Base-by-base conservation (phyloP, 1,140 invertebrate species). In the Brachionus calyciflorus region DNA sequence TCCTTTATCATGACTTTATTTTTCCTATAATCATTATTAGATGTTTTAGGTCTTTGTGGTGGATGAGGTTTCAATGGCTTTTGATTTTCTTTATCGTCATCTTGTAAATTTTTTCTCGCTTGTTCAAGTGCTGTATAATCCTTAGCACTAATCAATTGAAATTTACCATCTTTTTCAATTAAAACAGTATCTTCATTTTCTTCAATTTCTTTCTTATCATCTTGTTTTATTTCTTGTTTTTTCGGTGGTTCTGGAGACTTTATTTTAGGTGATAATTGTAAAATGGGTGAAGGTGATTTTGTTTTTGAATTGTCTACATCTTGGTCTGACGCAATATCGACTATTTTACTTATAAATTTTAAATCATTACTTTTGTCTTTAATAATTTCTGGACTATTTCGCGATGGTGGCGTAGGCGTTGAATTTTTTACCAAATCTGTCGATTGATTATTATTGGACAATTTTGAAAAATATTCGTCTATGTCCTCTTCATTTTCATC, bases 101-200 rank as follows among this genome's bases (percentile, higher is more conserved):
- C 5, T 5, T 37, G 3, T 65, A 65, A 24, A 17, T 37, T 63
- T 65, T n/a, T 21, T 19, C 30, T 24, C 9, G 12, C 41, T 44
- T 65, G 28, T 65, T 65, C 60, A n/a, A 44, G 24, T 24, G 60
- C 60, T 1, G 40, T 44, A 12, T 73, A 73, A 51, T 73, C 69
- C 19, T 73, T 26, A 12, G n/a, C 19, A 10, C 19, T 40, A 2
- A 73, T 37, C 1, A 73, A 28, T 37, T 51, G 30, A 55, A 51
- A 73, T 51, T 51, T 55, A 12, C 69, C 69, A 30, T 73, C 69
- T 51, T 73, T 73, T 51, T 73, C 69, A 17, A 73, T 70, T 24
- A 70, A 37, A 44, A 70, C 33, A 21, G 44, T 70, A 30, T 33
- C n/a, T 46, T 70, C 44, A 14, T 12, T 63, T 63, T 70, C 48